Evolutionary conservation across 2,113 vertebrate genomes (phyloP), one percentile per base, ranked within the genome.

Genomic region (Trichomycterus rosablanca): DNA sequence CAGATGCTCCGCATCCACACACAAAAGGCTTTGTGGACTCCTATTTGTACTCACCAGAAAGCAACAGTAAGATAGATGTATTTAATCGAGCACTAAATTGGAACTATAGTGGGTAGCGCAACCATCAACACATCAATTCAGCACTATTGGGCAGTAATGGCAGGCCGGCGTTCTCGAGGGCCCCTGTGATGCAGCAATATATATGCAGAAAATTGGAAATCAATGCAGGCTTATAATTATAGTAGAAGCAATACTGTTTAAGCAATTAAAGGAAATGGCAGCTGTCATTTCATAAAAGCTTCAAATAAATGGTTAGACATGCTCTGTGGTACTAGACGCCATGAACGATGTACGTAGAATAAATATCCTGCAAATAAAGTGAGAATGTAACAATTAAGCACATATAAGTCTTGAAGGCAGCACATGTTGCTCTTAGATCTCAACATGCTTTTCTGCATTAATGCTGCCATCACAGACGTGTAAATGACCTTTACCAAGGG

Each of bases 201-300:
- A 77, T 73, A 79, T 83, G 74, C 79, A 79, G 74, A 87, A 87
- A 86, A 90, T 28, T 84, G 80, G 85, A 87, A 90, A 90, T 92
- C 91, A 86, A 90, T 90, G 83, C 69, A 73, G 76, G 80, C 86
- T 84, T 90, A 86, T 90, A 85, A 91, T 90, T 73, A 2, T 74
- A 75, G 84, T 73, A 76, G 60, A 86, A 84, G 81, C 50, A 14
- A 72, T 76, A 69, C 82, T 82, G 66, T 80, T 90, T 89, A 85
- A 83, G 71, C 72, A 73, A 85, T 63, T 22, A 65, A 84, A 81
- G 80, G 79, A 75, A 78, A 87, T 74, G 80, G 75, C 77, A 80
- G 66, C 49, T 68, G 57, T 79, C 62, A 67, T 52, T 48, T 71
- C 71, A 77, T 58, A 65, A 70, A 71, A 11, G 32, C 12, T 63